Conservation (phyloP, 2,113 vertebrate genomes). For the Cercocebus atys region DNA sequence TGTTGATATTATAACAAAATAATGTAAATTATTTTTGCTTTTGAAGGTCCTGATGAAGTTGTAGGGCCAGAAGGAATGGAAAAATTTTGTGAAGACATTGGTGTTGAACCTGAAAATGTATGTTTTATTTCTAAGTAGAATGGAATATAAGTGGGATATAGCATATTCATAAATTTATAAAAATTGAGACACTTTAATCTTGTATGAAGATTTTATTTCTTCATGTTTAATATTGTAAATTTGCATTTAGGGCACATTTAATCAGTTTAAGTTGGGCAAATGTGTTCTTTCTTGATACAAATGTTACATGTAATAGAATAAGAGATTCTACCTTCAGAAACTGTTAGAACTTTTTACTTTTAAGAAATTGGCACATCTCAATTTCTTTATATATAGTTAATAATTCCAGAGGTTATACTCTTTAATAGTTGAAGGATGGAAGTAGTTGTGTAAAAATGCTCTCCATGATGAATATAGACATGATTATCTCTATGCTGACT, state of each 20-base stretch:
- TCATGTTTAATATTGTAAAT: constrained; percentile 45
- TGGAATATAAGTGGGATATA: constrained; percentile 55
- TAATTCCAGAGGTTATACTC: constrained; percentile 28
- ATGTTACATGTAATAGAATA: constrained; percentile 35
- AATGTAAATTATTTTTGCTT: constrained; percentile 73
- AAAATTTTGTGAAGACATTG: constrained; percentile 98
- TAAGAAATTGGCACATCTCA: constrained; percentile 50
- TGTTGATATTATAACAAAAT: constrained; percentile 54
- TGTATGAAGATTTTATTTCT: constrained; percentile 25
- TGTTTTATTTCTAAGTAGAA: constrained; percentile 78
- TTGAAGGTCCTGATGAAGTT: constrained; percentile 93
- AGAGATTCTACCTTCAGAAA: constrained; percentile 40
- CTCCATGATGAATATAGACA: constrained; percentile 65
- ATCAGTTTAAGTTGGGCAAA: constrained; percentile 5
- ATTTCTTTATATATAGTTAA: constrained; percentile 58
- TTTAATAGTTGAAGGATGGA: constrained; percentile 48
- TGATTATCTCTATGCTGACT: constrained; percentile 67
- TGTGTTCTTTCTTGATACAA: constrained; percentile 45
- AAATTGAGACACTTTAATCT: constrained; percentile 41
- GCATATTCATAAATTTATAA: constrained; percentile 53
- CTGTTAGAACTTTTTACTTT: constrained; percentile 39
- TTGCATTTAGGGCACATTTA: constrained; percentile 39
- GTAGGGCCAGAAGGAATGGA: constrained; percentile 98
- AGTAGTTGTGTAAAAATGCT: constrained; percentile 67
- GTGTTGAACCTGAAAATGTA: constrained; percentile 98